These are phyloP conservation scores for Pseudanteris insignis DNA, from an alignment of 2,888 invertebrate species.

Conservation along the genomic window DNA sequence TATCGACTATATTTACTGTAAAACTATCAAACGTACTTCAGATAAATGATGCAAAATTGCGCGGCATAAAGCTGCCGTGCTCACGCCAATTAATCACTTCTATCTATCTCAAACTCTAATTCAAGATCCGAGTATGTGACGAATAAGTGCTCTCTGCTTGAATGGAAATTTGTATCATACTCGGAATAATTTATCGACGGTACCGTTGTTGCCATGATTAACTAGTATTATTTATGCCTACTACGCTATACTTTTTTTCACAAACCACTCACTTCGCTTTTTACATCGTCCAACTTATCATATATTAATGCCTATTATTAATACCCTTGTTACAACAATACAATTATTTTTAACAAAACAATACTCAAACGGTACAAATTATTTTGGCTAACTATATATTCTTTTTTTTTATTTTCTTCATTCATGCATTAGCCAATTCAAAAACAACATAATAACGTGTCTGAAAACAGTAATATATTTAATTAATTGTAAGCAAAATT, in stretches of 20 bases:
- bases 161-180: constrained; percentile 21
- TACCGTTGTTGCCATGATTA: constrained; percentile 9
- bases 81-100: constrained; percentile 31
- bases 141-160: constrained; percentile 23
- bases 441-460: neutral
- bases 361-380: too few species aligned
- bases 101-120: constrained; percentile 23
- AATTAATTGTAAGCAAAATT: too few species aligned
- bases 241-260: constrained; percentile 1
- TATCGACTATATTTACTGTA: constrained; percentile 40
- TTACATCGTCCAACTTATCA: too few species aligned
- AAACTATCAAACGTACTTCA: constrained; percentile 42
- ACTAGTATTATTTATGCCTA: constrained; percentile 10
- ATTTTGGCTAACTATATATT: neutral
- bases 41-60: constrained; percentile 35
- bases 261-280: neutral
- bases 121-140: constrained; percentile 26
- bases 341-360: too few species aligned
- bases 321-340: too few species aligned
- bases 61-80: constrained; percentile 25
- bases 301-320: too few species aligned
- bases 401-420: too few species aligned
- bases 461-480: neutral
- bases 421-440: neutral
- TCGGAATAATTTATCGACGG: constrained; percentile 22